phyloP scores from a whole-genome alignment of 2,888 invertebrate species.

The Conchocele bisecta region DNA sequence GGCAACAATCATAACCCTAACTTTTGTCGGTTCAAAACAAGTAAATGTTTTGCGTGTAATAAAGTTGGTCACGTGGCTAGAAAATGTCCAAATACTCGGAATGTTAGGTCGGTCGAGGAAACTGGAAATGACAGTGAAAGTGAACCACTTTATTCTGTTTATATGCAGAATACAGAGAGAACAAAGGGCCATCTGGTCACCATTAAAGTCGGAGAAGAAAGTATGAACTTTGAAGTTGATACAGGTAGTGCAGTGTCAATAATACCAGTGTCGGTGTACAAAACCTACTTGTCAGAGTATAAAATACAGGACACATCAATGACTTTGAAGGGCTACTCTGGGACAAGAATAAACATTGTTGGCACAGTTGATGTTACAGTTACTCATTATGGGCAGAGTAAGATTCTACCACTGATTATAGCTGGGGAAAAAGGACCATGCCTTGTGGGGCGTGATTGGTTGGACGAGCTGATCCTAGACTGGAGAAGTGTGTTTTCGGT shows the following conservation, averaged over 20 bases:
- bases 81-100: background rate
- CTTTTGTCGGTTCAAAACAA: slow-evolving; percentile 15
- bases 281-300: background rate
- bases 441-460: slow-evolving; percentile 2
- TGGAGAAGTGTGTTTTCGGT: slow-evolving; percentile 6
- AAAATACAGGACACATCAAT: background rate
- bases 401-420: background rate
- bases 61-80: slow-evolving; percentile 26
- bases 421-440: background rate
- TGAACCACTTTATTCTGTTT: background rate
- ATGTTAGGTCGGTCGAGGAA: background rate
- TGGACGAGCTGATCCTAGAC: slow-evolving; percentile 7
- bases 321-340: background rate
- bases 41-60: slow-evolving; percentile 25
- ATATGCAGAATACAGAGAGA: background rate
- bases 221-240: slow-evolving; percentile 4
- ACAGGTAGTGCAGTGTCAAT: background rate
- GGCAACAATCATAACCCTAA: slow-evolving; percentile 14
- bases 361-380: background rate
- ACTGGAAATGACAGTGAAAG: background rate
- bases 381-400: too few relatives aligned
- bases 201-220: too few relatives aligned
- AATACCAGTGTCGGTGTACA: background rate
- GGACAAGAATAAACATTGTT: background rate
- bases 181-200: too few relatives aligned